phyloP scores from a whole-genome alignment of 1,140 invertebrate species.

The Ruditapes philippinarum region DNA sequence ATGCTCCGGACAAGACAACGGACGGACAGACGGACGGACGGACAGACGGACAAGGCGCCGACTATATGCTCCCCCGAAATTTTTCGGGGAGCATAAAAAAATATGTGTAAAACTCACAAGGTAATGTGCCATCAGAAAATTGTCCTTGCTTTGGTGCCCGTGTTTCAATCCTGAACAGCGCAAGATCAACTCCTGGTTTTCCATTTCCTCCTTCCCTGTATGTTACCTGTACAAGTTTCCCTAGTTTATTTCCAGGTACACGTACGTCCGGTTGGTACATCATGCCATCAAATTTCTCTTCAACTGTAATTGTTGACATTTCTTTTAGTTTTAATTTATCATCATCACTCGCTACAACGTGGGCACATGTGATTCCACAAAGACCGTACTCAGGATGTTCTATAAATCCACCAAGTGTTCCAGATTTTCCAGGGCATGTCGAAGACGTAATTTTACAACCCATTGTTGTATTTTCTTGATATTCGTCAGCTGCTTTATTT shows the following conservation, averaged over 20 bases:
- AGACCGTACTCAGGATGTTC: background rate
- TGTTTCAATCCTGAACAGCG: background rate
- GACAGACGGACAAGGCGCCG: too few species aligned
- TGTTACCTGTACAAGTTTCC: background rate
- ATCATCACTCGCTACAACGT: background rate
- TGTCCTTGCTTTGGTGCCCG: background rate
- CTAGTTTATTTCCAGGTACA: background rate
- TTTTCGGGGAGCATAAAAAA: too few species aligned
- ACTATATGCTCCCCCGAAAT: too few species aligned
- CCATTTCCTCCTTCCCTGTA: background rate
- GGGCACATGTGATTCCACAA: slow-evolving; percentile 10
- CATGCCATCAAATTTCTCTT: too few species aligned
- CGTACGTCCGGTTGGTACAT: background rate
- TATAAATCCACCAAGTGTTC: background rate
- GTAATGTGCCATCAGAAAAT: too few species aligned
- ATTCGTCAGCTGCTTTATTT: background rate
- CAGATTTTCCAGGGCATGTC: background rate
- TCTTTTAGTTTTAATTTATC: background rate
- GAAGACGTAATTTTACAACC: background rate
- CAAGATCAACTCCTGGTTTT: background rate
- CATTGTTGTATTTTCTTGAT: background rate
- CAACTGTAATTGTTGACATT: too few species aligned
- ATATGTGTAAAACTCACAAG: too few species aligned
- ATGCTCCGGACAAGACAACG: too few species aligned
- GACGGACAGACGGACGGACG: too few species aligned